Evolutionary conservation across 1,140 invertebrate species (phyloP).

Genomic region (Drosophila arizonae): DNA sequence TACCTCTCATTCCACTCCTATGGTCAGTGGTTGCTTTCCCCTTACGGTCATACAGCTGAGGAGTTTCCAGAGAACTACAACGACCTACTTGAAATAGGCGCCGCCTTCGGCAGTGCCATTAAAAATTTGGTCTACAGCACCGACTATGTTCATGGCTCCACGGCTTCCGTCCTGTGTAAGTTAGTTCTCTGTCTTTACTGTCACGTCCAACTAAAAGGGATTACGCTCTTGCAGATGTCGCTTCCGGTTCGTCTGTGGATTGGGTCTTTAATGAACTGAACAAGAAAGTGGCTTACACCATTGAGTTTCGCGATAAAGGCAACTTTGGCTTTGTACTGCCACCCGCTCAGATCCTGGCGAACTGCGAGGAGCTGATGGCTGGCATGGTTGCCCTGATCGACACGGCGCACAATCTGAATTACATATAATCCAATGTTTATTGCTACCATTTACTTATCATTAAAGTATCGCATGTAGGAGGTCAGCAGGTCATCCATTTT

Average conservation of each 20-base stretch:
- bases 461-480: slow-evolving; percentile 88
- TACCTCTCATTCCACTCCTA: slow-evolving; percentile 85
- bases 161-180: slow-evolving; percentile 85
- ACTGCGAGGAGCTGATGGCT: slow-evolving; percentile 91
- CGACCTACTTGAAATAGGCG: slow-evolving; percentile 84
- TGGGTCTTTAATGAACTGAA: slow-evolving; percentile 86
- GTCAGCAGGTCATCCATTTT: slow-evolving; percentile 98
- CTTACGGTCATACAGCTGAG: slow-evolving; percentile 83
- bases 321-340: slow-evolving; percentile 94
- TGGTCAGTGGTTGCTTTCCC: slow-evolving; percentile 83
- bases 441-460: slow-evolving; percentile 18
- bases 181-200: slow-evolving; percentile 10
- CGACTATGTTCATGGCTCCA: slow-evolving; percentile 83
- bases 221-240: slow-evolving; percentile 62
- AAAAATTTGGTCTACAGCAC: slow-evolving; percentile 83
- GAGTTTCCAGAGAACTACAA: slow-evolving; percentile 84
- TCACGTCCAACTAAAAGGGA: not conserved
- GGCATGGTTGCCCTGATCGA: slow-evolving; percentile 89
- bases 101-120: slow-evolving; percentile 83
- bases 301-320: slow-evolving; percentile 88
- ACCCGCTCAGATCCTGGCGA: slow-evolving; percentile 90
- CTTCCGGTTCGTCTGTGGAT: slow-evolving; percentile 86
- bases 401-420: slow-evolving; percentile 65
- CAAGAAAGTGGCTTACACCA: slow-evolving; percentile 86
- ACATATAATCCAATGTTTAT: slow-evolving; percentile 32